A percentile compares a stretch with the other conserved stretches of the same genome.
Conservation (phyloP, 2,113 vertebrate species). For the Bolborhynchus lineola region DNA sequence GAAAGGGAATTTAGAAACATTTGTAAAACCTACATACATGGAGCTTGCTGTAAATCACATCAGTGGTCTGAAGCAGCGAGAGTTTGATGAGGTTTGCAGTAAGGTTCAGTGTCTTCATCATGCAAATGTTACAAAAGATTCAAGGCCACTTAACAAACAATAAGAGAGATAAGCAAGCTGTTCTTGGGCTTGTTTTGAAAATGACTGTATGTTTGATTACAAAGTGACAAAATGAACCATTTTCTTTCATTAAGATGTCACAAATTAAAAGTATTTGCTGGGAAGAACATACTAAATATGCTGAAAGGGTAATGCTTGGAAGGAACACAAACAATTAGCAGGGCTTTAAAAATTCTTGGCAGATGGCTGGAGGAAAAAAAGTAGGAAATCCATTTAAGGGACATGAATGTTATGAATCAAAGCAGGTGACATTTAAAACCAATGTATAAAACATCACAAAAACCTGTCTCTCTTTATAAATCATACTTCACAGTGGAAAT, state of each 20-base stretch:
- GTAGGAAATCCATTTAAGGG: constrained; percentile 26
- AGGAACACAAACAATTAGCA: constrained; percentile 36
- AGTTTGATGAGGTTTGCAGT: not conserved
- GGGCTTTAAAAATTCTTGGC: constrained; percentile 31
- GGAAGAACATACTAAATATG: not conserved
- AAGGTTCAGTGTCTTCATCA: not conserved
- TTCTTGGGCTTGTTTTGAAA: constrained; percentile 27
- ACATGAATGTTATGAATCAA: constrained; percentile 43
- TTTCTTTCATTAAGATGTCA: constrained; percentile 37
- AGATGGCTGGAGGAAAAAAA: constrained; percentile 11
- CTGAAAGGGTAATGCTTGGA: not conserved
- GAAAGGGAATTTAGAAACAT: not conserved
- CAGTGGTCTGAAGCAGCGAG: not conserved
- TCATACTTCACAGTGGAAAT: constrained; percentile 7
- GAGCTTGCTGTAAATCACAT: not conserved
- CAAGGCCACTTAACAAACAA: not conserved
- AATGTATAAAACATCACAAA: constrained; percentile 56
- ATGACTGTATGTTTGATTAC: not conserved
- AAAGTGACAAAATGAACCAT: not conserved
- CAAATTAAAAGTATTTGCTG: not conserved
- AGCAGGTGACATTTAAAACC: constrained; percentile 63
- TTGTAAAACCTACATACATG: not conserved
- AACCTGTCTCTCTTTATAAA: constrained; percentile 20
- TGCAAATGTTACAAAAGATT: not conserved
- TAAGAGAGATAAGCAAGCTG: not conserved